Evolutionary conservation across 2,888 invertebrate species (phyloP).

Genomic region (Bellardia pandia): DNA sequence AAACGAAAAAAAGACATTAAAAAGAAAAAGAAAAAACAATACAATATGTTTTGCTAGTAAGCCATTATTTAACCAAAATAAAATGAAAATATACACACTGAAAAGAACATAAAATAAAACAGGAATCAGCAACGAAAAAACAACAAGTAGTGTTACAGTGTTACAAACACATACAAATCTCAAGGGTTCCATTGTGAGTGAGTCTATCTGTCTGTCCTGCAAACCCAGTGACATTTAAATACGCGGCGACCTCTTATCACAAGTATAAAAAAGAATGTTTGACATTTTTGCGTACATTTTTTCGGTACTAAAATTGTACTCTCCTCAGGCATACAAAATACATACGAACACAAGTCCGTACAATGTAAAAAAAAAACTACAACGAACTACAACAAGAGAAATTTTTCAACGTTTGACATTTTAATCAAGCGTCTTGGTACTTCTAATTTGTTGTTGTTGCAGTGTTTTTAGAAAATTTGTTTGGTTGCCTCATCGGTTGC

Average conservation of each 20-base stretch:
- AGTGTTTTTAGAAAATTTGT: background rate
- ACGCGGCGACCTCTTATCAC: slow-evolving; percentile 29
- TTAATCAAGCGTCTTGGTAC: slow-evolving; percentile 64
- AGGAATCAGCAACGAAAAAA: background rate
- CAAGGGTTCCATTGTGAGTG: background rate
- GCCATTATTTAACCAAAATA: background rate
- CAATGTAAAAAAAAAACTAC: background rate
- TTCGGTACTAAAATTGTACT: slow-evolving; percentile 6
- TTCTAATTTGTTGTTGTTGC: slow-evolving; percentile 20
- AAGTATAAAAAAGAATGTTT: slow-evolving; percentile 55
- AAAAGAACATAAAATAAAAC: background rate
- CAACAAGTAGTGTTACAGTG: background rate
- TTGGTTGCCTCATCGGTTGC: slow-evolving; percentile 10
- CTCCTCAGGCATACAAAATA: slow-evolving; percentile 22
- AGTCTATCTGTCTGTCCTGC: slow-evolving; percentile 31
- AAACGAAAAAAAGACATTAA: background rate
- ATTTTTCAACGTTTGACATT: slow-evolving; percentile 68
- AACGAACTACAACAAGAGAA: slow-evolving; percentile 12
- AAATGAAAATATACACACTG: background rate
- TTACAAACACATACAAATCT: background rate
- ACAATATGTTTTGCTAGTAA: slow-evolving; percentile 22
- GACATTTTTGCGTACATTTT: slow-evolving; percentile 52
- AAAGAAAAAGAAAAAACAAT: background rate
- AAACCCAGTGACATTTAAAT: slow-evolving; percentile 68
- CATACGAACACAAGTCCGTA: background rate